A percentile compares a stretch with the other conserved stretches of the same genome.
Conservation (phyloP, 2,113 vertebrate genomes). For the Corydoras sp. region DNA sequence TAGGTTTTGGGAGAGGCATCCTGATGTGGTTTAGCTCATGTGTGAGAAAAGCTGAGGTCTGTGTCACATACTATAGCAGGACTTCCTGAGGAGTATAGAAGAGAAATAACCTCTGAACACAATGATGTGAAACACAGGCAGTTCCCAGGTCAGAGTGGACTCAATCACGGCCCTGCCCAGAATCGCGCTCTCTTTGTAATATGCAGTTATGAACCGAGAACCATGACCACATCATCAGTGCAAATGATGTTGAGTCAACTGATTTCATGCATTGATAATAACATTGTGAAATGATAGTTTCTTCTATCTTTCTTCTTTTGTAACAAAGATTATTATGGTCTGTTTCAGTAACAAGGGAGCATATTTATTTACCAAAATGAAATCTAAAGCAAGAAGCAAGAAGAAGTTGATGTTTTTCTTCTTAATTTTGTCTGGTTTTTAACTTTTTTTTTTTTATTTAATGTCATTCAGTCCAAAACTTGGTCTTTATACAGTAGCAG, state of each 20-base stretch:
- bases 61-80: slow-evolving; percentile 25
- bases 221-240: not conserved
- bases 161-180: not conserved
- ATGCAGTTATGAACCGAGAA: not conserved
- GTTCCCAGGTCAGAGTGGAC: slow-evolving; percentile 20
- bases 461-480: too few relatives aligned
- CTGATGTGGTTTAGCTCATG: slow-evolving; percentile 1
- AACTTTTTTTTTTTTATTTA: too few relatives aligned
- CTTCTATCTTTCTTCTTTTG: not conserved
- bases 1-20: slow-evolving; percentile 28
- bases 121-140: slow-evolving; percentile 38
- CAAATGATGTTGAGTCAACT: slow-evolving; percentile 17
- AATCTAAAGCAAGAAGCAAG: too few relatives aligned
- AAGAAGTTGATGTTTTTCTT: too few relatives aligned
- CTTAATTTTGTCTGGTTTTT: too few relatives aligned
- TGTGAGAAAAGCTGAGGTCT: slow-evolving; percentile 14
- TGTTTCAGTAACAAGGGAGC: too few relatives aligned
- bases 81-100: slow-evolving; percentile 33
- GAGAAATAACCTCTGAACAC: slow-evolving; percentile 16
- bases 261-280: not conserved
- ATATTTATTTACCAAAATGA: too few relatives aligned
- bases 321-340: too few relatives aligned
- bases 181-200: slow-evolving; percentile 13
- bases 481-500: too few relatives aligned
- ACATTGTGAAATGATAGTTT: not conserved